These are phyloP conservation scores for Podocnemis expansa DNA, from an alignment of 2,113 vertebrate species.

Conservation along the genomic window DNA sequence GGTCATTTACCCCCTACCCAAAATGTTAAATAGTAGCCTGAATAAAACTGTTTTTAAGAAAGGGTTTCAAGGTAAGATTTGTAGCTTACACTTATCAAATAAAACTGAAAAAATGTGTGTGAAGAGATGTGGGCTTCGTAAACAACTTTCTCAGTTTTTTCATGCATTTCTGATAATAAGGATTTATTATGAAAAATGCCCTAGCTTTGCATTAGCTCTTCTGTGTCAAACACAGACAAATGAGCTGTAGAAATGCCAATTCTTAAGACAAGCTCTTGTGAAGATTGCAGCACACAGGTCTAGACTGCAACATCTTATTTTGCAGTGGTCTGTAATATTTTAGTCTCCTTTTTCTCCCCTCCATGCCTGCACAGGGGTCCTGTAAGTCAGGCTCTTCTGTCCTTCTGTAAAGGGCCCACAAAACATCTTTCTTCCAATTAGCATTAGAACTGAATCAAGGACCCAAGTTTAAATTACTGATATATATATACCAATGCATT, in stretches of 20 bases:
- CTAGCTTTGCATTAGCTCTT: constrained; percentile 17
- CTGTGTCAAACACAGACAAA: background rate
- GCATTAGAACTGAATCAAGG: background rate
- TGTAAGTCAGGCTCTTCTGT: background rate
- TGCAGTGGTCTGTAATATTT: background rate
- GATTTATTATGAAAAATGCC: constrained; percentile 27
- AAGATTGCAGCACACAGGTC: background rate
- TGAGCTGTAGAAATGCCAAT: constrained; percentile 9
- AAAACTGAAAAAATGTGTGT: constrained; percentile 50
- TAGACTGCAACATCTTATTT: background rate
- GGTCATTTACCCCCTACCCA: constrained; percentile 34
- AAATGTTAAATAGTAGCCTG: constrained; percentile 38
- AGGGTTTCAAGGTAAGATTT: constrained; percentile 31
- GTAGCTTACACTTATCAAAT: constrained; percentile 52
- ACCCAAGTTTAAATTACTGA: background rate
- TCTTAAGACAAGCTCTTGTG: background rate
- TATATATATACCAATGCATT: rapidly evolving
- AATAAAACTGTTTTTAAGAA: constrained; percentile 36
- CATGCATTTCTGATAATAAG: constrained; percentile 26
- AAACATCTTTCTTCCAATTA: background rate
- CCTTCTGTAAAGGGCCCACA: background rate
- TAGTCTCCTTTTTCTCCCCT: background rate
- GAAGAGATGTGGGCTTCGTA: constrained; percentile 34
- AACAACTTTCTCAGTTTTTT: constrained; percentile 26
- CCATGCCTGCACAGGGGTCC: background rate